Percentiles rank a stretch among this genome's conserved stretches.
Evolutionary conservation across 2,888 invertebrate species (phyloP).

Genomic region (Hypsopygia costalis): DNA sequence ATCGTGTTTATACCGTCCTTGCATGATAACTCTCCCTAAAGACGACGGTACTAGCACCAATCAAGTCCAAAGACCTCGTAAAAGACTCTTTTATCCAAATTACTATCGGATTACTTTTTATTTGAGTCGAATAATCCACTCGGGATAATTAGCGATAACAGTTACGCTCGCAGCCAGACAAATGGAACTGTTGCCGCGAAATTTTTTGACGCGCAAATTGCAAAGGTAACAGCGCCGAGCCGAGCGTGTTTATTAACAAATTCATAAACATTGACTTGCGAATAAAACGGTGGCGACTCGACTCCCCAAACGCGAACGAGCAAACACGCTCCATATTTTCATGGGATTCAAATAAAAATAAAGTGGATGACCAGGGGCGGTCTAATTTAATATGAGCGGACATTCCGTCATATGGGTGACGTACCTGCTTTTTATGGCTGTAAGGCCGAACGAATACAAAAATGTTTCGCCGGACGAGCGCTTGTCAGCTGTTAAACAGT

Average conservation of each 20-base stretch:
- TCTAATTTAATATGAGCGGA: slow-evolving; percentile 77
- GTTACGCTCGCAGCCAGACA: slow-evolving; percentile 32
- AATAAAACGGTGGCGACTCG: slow-evolving; percentile 58
- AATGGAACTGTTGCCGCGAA: slow-evolving; percentile 42
- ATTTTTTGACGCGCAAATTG: slow-evolving; percentile 46
- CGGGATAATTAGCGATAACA: slow-evolving; percentile 58
- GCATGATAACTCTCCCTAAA: slow-evolving; percentile 63
- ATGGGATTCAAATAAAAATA: slow-evolving; percentile 78
- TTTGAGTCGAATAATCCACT: slow-evolving; percentile 53
- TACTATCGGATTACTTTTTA: slow-evolving; percentile 65
- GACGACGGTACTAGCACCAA: slow-evolving; percentile 48
- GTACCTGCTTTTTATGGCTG: slow-evolving; percentile 71
- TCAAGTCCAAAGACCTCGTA: slow-evolving; percentile 52
- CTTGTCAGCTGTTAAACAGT: slow-evolving; percentile 79
- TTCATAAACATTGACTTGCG: slow-evolving; percentile 75
- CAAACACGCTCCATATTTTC: slow-evolving; percentile 72
- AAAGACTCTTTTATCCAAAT: slow-evolving; percentile 62
- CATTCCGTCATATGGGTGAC: slow-evolving; percentile 63
- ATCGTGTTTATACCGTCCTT: slow-evolving; percentile 58
- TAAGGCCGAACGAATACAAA: slow-evolving; percentile 64
- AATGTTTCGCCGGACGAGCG: slow-evolving; percentile 57
- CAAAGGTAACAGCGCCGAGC: slow-evolving; percentile 50
- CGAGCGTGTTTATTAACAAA: slow-evolving; percentile 70
- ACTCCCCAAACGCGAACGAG: slow-evolving; percentile 55
- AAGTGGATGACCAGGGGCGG: slow-evolving; percentile 68